Base-by-base conservation (phyloP, 35 echinoderm and acorn worm genomes). In the Acanthaster planci region DNA sequence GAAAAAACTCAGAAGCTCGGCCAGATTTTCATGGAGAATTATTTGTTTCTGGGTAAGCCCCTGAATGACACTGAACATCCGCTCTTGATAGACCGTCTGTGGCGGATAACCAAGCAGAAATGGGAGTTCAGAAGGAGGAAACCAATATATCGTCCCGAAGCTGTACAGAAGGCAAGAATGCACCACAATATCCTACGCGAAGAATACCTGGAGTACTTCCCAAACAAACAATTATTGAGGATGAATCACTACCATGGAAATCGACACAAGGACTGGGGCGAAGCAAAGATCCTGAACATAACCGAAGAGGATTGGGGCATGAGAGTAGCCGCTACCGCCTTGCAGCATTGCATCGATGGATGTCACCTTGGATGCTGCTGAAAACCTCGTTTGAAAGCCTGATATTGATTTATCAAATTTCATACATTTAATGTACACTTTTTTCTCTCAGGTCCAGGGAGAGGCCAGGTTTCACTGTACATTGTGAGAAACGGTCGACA, bases 221-320 rank as follows among this genome's bases (percentile, higher is more conserved):
- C 76, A 6, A 35, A 78, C 21, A 21, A 10, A 0, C 19, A 78
- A 19, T 21, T 5, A 16, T 17, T 78, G 5, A 37, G 76, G 15
- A 78, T 78, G 76, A 78, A 78, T 31, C 76, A 78, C 31, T 78
- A 78, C 15, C 37, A 35, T n/a, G 76, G 76, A 19, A 35, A n/a
- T 0, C 19, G 76, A 31, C 76, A 30, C 6, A n/a, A 78, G 38
- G 37, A 78, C 76, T n/a, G 37, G 8, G 76, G 37, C 18, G 37
- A n/a, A 21, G 22, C 76, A 14, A 17, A 78, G 38, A 78, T 78
- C 37, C 76, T 78, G 5, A 40, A 34, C 31, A 30, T 15, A 78
- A 78, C 76, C 21, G 31, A 18, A 17, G 76, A 78, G 38, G 76
- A 78, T 78, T 19, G 31, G 0, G 31, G 31, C 6, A 78, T 78